Conservation (phyloP, 2,797 vertebrate species). For the Chromis chromis region DNA sequence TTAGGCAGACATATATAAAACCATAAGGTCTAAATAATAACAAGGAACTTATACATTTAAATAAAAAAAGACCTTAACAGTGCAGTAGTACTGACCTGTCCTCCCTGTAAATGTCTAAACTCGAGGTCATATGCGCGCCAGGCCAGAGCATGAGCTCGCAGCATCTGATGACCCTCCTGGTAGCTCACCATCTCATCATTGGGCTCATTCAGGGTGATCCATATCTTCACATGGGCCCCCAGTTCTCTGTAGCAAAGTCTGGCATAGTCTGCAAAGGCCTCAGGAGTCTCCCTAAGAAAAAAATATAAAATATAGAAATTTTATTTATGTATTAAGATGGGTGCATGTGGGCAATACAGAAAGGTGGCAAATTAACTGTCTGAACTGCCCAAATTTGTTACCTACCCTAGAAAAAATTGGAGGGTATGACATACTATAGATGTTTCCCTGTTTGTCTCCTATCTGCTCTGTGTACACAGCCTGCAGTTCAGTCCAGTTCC, state of each 20-base stretch:
- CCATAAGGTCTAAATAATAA: neutral
- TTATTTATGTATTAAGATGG: neutral
- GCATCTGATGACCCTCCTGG: slow-evolving; percentile 89
- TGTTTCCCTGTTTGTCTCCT: too few relatives aligned
- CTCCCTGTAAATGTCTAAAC: slow-evolving; percentile 89
- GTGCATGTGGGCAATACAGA: neutral
- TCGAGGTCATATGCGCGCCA: slow-evolving; percentile 90
- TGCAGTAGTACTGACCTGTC: slow-evolving; percentile 77
- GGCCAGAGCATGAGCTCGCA: slow-evolving; percentile 91
- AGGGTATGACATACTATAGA: too few relatives aligned
- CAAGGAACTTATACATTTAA: neutral
- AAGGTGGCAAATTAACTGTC: too few relatives aligned
- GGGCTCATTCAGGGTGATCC: slow-evolving; percentile 96
- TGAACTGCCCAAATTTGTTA: too few relatives aligned
- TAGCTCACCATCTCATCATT: slow-evolving; percentile 89
- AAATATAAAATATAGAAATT: neutral
- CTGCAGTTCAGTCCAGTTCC: too few relatives aligned
- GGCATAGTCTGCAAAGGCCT: slow-evolving; percentile 91
- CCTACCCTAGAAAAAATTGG: too few relatives aligned
- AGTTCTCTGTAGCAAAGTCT: slow-evolving; percentile 90
- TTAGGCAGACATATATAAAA: neutral
- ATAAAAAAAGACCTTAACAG: neutral
- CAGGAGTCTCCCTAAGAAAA: slow-evolving; percentile 78
- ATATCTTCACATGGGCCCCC: slow-evolving; percentile 91
- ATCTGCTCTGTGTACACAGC: too few relatives aligned